These are phyloP conservation scores for Dryadula phaetusa DNA, from an alignment of 2,888 invertebrate genomes.

Conservation along the genomic window DNA sequence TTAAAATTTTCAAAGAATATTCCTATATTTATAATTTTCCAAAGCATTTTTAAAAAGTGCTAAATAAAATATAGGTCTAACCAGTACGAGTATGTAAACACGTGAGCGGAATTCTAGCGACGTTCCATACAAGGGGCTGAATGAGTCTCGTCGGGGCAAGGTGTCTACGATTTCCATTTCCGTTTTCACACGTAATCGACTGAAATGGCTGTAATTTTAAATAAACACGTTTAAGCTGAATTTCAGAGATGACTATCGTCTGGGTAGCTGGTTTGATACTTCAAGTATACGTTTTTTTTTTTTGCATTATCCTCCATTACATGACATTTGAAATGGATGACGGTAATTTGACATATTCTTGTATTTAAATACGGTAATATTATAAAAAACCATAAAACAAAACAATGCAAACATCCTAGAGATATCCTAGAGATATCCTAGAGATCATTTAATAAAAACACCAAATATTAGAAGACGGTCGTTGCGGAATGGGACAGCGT, in stretches of 20 bases:
- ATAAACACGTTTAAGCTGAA: constrained; percentile 16
- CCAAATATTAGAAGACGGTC: too few species aligned
- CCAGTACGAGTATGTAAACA: constrained; percentile 16
- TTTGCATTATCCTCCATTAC: neutral
- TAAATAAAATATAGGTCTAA: constrained; percentile 1
- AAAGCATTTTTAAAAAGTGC: neutral
- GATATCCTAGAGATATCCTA: too few species aligned
- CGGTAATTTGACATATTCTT: neutral
- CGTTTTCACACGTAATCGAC: constrained; percentile 23
- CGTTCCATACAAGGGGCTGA: constrained; percentile 14
- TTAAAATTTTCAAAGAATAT: too few species aligned
- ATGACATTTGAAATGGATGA: neutral
- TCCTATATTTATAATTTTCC: neutral
- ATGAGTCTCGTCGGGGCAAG: constrained; percentile 22
- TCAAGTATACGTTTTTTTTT: too few species aligned
- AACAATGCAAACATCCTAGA: too few species aligned
- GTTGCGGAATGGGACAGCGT: too few species aligned
- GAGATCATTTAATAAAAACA: too few species aligned
- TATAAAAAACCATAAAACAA: too few species aligned
- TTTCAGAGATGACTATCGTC: constrained; percentile 4
- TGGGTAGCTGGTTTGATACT: neutral
- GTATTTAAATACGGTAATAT: too few species aligned
- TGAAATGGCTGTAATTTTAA: constrained; percentile 22
- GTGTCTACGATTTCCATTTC: constrained; percentile 25
- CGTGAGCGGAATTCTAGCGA: constrained; percentile 16